Base-by-base conservation (phyloP, 1,140 invertebrate species). In the Calycopis cecrops region DNA sequence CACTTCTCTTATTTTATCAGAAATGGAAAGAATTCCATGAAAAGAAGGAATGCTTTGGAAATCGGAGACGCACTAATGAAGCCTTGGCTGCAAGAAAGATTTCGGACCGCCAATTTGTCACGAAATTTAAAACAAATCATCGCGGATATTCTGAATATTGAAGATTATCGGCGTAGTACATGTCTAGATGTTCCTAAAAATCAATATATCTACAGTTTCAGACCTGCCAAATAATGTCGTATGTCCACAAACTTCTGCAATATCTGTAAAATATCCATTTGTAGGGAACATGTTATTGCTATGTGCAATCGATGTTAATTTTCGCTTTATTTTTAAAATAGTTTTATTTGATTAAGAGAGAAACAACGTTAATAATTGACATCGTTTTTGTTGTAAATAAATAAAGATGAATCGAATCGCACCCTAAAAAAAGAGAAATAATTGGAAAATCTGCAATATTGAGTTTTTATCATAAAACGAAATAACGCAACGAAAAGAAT, bases 51-150 rank as follows among this genome's bases (percentile, higher is more conserved):
- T 40, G 38, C 38, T 8, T 12, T 40, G 4, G 38, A 40, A 40
- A 40, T 40, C 6, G 38, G 3, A 40, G 38, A 40, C 38, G 38
- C 12, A 14, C n/a, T 40, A 3, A 40, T 14, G 12, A 40, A 40
- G 38, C 38, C 38, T 40, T 40, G n/a, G 38, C 14, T 40, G 38
- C n/a, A 14, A 40, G 38, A 40, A 14, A 40, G 38, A 14, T 40
- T 12, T 40, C 38, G 12, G 38, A 40, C 38, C 12, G 12, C 8
- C 8, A 40, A 11, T 14, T 40, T 40, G 38, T 14, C n/a, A 40
- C 38, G 12, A 40, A 40, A 40, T 40, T 40, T 40, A n/a, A 40
- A 40, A n/a, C 38, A 40, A 14, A 40, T 38, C 37, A 40, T 14
- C 12, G 38, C 38, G 12, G 38, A 12, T 4, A 40, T 40, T 12